Conservation (phyloP, 2,888 invertebrate species). For the Ormyrus thymus region DNA sequence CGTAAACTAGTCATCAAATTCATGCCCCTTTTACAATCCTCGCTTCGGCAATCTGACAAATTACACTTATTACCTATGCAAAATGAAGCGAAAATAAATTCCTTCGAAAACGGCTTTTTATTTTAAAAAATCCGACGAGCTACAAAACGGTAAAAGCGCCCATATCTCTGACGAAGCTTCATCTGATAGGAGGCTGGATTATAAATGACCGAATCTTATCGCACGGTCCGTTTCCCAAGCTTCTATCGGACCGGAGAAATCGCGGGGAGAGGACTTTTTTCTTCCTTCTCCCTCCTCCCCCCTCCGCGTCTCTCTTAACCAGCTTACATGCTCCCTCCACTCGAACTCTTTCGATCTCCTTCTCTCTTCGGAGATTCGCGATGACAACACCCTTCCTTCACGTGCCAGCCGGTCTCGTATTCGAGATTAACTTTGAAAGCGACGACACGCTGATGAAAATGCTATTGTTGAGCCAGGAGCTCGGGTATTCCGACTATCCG, state of each 20-base stretch:
- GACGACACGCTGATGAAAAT: conserved; percentile 44
- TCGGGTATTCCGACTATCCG: conserved; percentile 49
- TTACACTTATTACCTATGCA: not conserved
- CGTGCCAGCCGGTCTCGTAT: conserved; percentile 50
- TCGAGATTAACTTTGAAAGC: conserved; percentile 58
- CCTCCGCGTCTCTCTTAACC: conserved; percentile 9
- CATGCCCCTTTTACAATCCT: not conserved
- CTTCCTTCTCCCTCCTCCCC: conserved; percentile 40
- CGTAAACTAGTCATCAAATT: conserved; percentile 59
- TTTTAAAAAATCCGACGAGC: conserved; percentile 21
- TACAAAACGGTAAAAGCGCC: conserved; percentile 46
- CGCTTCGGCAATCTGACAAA: conserved; percentile 1
- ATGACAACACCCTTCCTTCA: conserved; percentile 53
- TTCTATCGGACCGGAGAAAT: conserved; percentile 70
- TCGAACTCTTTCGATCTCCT: conserved; percentile 17
- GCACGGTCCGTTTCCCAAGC: conserved; percentile 65
- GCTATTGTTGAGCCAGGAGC: not conserved
- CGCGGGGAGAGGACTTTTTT: conserved; percentile 59
- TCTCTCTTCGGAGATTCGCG: conserved; percentile 44
- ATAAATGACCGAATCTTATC: conserved; percentile 73
- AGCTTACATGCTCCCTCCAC: conserved; percentile 31
- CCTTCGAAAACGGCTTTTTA: conserved; percentile 5
- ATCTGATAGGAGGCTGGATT: conserved; percentile 62
- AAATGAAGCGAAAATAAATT: not conserved
- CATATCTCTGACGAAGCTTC: conserved; percentile 50